Evolutionary conservation across 1,140 invertebrate genomes (phyloP), one percentile per base, ranked within the genome.

Genomic region (Brachionus manjavacas): DNA sequence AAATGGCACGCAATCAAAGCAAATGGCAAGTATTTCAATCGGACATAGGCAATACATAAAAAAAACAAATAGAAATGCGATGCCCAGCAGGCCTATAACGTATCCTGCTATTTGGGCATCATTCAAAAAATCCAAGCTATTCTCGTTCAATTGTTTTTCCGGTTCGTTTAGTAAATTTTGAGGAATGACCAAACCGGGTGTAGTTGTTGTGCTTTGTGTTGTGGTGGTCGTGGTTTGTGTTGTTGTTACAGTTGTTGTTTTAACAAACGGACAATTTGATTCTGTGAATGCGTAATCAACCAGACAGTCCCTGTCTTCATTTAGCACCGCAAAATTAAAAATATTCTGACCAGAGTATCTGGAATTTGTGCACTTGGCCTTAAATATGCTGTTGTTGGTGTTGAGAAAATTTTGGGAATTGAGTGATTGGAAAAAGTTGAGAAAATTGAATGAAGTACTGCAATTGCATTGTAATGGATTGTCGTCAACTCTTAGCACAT

Each of bases 91-190:
- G 9, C 79, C 79, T 14, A 81, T 68, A 7, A 81, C 20, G 9
- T 43, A 43, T 20, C 79, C 79, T 23, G 79, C 79, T 46, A 60
- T 60, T 68, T 81, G 79, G 12, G 31, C 23, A 43, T 81, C 79
- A 20, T 64, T 64, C 12, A 81, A 64, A 49, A n/a, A 25, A 52
- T 76, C 43, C 12, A 76, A 35, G 41, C 7, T 76, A 25, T 11
- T 49, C 28, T 60, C 28, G 3, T 1, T 66, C 12, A 64, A 41
- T 20, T 25, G 14, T 68, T 64, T 68, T 25, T 39, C 52, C 9
- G 79, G 79, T 60, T 81, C 49, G 12, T 76, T 76, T n/a, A 81
- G 0, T 68, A 81, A 43, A 60, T 81, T 60, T 64, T 81, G 52
- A 2, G 31, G 35, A 28, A 81, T 39, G n/a, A 41, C 9, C 11